A percentile compares a stretch with the other conserved stretches of the same genome.
Evolutionary conservation across 1,140 invertebrate species (phyloP).

Genomic region (Andricus grossulariae): DNA sequence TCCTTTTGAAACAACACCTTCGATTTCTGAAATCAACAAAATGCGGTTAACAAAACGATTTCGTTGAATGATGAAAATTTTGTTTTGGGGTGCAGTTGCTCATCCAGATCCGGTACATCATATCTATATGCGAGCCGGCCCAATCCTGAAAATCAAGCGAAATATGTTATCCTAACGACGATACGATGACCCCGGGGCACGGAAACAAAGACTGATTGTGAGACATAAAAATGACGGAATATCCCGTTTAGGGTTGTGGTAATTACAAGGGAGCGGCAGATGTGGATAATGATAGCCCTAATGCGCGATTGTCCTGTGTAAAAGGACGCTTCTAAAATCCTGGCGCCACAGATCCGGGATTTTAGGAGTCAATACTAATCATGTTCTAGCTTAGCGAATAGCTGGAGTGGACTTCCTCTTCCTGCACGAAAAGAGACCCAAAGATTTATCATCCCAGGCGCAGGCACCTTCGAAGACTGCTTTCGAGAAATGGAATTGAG

Average conservation of each 20-base stretch:
- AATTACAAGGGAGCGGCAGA: slow-evolving; percentile 64
- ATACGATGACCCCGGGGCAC: slow-evolving; percentile 55
- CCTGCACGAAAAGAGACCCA: not conserved
- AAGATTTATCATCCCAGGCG: not conserved
- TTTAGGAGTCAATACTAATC: slow-evolving; percentile 27
- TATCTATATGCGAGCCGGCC: no score
- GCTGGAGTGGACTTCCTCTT: slow-evolving; percentile 26
- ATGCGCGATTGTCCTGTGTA: slow-evolving; percentile 58
- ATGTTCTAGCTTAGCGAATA: not conserved
- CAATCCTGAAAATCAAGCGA: not conserved
- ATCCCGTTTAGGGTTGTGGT: slow-evolving; percentile 58
- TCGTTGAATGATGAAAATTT: no score
- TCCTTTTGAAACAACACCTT: no score
- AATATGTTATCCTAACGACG: slow-evolving; percentile 51
- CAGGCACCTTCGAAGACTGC: not conserved
- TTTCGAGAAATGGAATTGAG: slow-evolving; percentile 28
- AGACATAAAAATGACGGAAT: slow-evolving; percentile 62
- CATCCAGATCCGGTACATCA: no score
- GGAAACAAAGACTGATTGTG: slow-evolving; percentile 56
- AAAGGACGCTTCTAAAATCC: slow-evolving; percentile 49
- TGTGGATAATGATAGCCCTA: slow-evolving; percentile 66
- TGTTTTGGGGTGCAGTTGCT: no score
- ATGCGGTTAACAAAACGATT: no score
- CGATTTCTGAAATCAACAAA: no score
- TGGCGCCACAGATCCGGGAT: slow-evolving; percentile 54